Evolutionary conservation across 2,797 vertebrate species (phyloP), one percentile per base, ranked within the genome.

Genomic region (Cyclura pinguis): DNA sequence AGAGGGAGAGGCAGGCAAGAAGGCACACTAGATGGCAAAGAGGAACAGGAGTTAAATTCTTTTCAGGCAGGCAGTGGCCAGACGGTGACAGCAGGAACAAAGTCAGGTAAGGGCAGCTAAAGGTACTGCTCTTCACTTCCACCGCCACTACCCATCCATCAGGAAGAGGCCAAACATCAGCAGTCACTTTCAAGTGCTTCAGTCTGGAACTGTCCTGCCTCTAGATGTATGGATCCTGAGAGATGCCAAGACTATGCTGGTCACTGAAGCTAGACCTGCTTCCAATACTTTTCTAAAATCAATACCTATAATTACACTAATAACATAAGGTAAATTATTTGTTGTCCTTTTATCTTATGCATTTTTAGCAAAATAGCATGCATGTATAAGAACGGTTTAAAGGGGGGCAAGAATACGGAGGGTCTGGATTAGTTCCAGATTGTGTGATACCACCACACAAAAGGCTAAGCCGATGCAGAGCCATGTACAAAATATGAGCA

Each of bases 371-470:
- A 91, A 93, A 67, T 12, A 78, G 6, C 72, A 57, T 35, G 27
- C 88, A 78, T 84, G 76, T 82, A 1, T 0, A 84, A 84, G 90
- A 92, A 93, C n/a, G 92, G 84, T 88, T 59, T 90, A 90, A 20
- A 6, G 1, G 6, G n/a, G 29, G 8, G 1, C 8, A 12, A 32
- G 6, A 4, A 87, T 67, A 80, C 7, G 3, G 29, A 50, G 42
- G n/a, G 4, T 67, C 59, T 10, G 32, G 42, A 27, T 67, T n/a
- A 1, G n/a, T 57, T 29, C 1, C 84, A 72, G 16, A 4, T 24
- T 20, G 10, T 73, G 9, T 32, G 10, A 3, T n/a, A 86, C 4
- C 22, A 78, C 64, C 35, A 78, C 18, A 64, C 47, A 22, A 52
- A 27, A 35, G 1, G 16, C 29, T 52, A 35, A 64, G 18, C 38